Percentiles rank a stretch among this genome's conserved stretches.
Evolutionary conservation across 2,888 invertebrate genomes (phyloP).

Genomic region (Sepioteuthis lessoniana): DNA sequence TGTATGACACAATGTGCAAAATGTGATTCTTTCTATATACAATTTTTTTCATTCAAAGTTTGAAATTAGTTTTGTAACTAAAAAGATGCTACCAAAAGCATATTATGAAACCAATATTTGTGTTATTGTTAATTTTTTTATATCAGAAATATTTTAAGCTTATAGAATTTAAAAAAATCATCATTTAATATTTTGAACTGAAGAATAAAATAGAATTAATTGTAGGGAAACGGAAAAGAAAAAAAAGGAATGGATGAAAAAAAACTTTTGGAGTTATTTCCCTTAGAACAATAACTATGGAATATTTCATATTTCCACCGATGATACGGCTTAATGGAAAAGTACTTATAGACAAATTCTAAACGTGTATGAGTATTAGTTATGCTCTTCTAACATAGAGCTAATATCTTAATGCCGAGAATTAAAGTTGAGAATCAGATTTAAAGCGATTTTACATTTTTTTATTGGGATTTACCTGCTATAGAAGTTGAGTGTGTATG

Average conservation of each 20-base stretch:
- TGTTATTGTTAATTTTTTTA: not conserved
- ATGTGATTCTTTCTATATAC: too few relatives aligned
- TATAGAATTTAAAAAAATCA: not conserved
- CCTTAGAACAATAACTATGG: conserved; percentile 47
- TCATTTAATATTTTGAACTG: not conserved
- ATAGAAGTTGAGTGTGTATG: not conserved
- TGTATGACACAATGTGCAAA: too few relatives aligned
- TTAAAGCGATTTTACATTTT: not conserved
- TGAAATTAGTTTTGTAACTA: not conserved
- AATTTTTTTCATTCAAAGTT: not conserved
- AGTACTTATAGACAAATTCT: not conserved
- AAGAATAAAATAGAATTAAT: not conserved
- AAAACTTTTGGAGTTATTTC: conserved; percentile 47
- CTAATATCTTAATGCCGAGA: not conserved
- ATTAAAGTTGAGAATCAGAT: not conserved
- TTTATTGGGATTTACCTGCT: conserved; percentile 46
- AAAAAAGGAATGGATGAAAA: not conserved
- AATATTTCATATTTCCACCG: not conserved
- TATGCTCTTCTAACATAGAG: not conserved
- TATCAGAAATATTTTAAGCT: not conserved
- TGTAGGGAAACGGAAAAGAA: not conserved
- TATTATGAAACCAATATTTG: not conserved
- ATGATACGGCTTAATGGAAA: conserved; percentile 42
- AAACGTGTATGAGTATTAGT: not conserved
- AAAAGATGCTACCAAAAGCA: not conserved